phyloP scores from a whole-genome alignment of 1,140 invertebrate genomes.

The Orius insidiosus region DNA sequence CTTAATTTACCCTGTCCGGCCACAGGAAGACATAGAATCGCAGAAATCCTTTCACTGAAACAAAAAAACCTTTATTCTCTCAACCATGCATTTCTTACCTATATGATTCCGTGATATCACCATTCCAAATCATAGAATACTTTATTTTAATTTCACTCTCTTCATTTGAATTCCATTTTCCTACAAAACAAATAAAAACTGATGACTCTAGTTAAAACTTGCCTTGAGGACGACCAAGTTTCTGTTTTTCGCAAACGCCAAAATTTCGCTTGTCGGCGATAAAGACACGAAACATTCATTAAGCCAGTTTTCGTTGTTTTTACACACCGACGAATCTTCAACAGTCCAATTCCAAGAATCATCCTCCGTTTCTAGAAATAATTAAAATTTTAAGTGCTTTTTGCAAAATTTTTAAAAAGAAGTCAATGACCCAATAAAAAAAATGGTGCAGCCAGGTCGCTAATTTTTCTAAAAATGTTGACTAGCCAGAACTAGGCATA shows the following conservation, averaged over 20 bases:
- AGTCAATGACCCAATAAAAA: too few species aligned
- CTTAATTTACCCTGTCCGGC: constrained; percentile 48
- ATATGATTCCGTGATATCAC: constrained; percentile 25
- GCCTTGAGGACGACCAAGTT: constrained; percentile 28
- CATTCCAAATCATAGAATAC: constrained; percentile 29
- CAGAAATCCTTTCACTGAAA: constrained; percentile 36
- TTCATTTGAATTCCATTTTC: constrained; percentile 34
- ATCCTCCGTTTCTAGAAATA: constrained; percentile 1
- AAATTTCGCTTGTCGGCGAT: constrained; percentile 52
- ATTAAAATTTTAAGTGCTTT: neutral
- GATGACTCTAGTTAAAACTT: too few species aligned
- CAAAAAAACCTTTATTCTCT: too few species aligned
- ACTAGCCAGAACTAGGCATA: too few species aligned
- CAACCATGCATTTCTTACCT: constrained; percentile 25
- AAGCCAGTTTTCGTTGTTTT: constrained; percentile 37
- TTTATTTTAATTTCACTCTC: constrained; percentile 31
- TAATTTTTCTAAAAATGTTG: too few species aligned
- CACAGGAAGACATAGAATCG: constrained; percentile 39
- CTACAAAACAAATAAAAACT: constrained; percentile 25
- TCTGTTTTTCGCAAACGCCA: constrained; percentile 46
- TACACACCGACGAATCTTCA: constrained; percentile 5
- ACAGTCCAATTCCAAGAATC: constrained; percentile 16
- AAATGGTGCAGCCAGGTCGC: too few species aligned
- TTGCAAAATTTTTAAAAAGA: too few species aligned
- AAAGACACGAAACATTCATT: constrained; percentile 47